Evolutionary conservation across 1,140 invertebrate genomes (phyloP), one percentile per base, ranked within the genome.

Genomic region (Philopotamus ludificatus): DNA sequence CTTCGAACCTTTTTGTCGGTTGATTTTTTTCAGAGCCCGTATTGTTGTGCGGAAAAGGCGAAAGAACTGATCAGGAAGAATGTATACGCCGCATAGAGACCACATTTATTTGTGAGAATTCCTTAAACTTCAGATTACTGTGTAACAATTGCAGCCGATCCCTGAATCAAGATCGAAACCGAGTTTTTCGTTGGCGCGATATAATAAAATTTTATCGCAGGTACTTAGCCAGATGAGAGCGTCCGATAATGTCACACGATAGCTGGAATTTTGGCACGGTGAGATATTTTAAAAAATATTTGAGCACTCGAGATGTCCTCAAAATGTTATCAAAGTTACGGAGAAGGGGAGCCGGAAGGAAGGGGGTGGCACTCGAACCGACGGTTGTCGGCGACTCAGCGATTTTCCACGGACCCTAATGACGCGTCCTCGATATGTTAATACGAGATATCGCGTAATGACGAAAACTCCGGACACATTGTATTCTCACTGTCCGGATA

Each of bases 311-410:
- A 15, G 25, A 34, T 34, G 15, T 34, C 21, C 41, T 16, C 15
- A 34, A 54, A 34, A n/a, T n/a, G n/a, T 41, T 57, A 57, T 57
- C 54, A 39, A 8, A 57, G 34, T 57, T 39, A 42, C 54, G 39
- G 22, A 15, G 25, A 34, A 22, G 39, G 23, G 54, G 47, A 50
- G 2, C n/a, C 18, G 47, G 3, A 4, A 18, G 3, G 18, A 50
- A 34, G 12, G 47, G 3, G 20, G 20, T 22, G 4, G 21, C 39
- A 15, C 39, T 42, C 34, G 18, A 41, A 57, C n/a, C 39, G 54
- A 57, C 16, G 54, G 20, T 57, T 55, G 39, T 42, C 39, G 12
- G 9, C 18, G 54, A 57, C 41, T 57, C 54, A 57, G 54, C 54
- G 20, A 18, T 57, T 42, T 34, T 34, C 12, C 28, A n/a, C 28